Percentiles rank a stretch among this genome's conserved stretches.
phyloP scores from a whole-genome alignment of 1,140 invertebrate genomes.

The Sycophaga agraensis region DNA sequence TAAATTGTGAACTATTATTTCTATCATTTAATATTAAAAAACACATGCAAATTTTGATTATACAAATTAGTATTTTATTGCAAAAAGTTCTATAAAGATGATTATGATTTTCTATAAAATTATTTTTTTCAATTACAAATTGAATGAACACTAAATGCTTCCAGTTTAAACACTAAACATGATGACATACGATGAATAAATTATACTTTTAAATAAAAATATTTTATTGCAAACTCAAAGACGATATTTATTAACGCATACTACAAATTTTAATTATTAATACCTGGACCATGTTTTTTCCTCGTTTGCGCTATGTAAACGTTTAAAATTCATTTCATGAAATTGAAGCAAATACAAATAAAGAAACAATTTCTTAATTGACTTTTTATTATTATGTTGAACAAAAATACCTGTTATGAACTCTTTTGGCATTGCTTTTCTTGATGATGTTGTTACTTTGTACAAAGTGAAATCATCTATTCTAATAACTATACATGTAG shows the following conservation, averaged over 20 bases:
- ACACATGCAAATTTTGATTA: neutral
- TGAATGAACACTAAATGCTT: conserved; percentile 5
- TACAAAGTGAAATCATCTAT: conserved; percentile 87
- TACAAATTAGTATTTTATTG: no score
- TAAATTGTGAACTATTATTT: no score
- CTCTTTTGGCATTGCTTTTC: conserved; percentile 71
- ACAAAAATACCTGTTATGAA: conserved; percentile 71
- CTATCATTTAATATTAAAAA: neutral
- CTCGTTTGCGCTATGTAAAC: conserved; percentile 52
- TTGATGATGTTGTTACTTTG: conserved; percentile 76
- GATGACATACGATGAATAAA: neutral
- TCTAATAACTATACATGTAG: conserved; percentile 84
- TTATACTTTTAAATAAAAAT: conserved; percentile 13
- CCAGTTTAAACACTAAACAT: neutral
- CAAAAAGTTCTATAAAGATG: no score
- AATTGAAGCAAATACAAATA: neutral
- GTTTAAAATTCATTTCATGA: conserved; percentile 18
- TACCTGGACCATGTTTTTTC: conserved; percentile 56
- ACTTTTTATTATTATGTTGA: neutral
- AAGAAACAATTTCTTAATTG: neutral
- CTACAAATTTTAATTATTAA: conserved; percentile 29
- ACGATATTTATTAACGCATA: conserved; percentile 19
- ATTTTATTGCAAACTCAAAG: no score
- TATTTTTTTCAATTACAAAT: neutral
- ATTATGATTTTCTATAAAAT: neutral